These are phyloP conservation scores for Melospiza melodia DNA, from an alignment of 2,113 vertebrate genomes.

Conservation along the genomic window DNA sequence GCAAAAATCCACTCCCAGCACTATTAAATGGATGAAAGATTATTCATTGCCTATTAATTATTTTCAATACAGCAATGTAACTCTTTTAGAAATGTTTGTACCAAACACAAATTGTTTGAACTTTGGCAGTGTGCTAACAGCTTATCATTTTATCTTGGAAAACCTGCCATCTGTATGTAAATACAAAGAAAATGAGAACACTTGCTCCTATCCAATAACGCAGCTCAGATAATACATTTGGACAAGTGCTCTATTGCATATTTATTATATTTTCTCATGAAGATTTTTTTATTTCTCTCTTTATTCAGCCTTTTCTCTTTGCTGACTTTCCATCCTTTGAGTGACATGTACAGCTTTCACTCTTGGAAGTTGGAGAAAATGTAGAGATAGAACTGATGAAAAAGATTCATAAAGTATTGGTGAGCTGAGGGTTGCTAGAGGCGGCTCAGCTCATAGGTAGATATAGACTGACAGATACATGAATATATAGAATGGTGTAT, in stretches of 20 bases:
- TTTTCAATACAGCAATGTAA: not conserved
- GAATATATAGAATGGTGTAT: not conserved
- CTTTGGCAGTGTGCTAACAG: not conserved
- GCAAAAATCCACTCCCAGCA: not conserved
- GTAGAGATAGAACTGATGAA: not conserved
- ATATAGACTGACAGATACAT: not conserved
- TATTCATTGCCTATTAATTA: not conserved
- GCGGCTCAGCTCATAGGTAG: not conserved
- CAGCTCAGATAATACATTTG: not conserved
- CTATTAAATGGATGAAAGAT: not conserved
- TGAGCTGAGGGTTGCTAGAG: not conserved
- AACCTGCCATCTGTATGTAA: not conserved
- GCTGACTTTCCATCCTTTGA: not conserved
- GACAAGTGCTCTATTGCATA: not conserved
- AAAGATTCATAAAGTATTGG: not conserved
- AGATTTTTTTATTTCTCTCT: not conserved
- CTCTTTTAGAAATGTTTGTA: not conserved
- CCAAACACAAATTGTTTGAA: not conserved
- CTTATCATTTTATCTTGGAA: conserved; percentile 22
- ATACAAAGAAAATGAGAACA: not conserved
- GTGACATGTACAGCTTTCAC: not conserved
- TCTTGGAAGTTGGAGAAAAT: not conserved
- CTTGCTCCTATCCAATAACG: not conserved
- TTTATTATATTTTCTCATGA: not conserved
- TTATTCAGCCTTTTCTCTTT: not conserved